Conservation (phyloP, 2,888 invertebrate species). For the Cybosia mesomella region DNA sequence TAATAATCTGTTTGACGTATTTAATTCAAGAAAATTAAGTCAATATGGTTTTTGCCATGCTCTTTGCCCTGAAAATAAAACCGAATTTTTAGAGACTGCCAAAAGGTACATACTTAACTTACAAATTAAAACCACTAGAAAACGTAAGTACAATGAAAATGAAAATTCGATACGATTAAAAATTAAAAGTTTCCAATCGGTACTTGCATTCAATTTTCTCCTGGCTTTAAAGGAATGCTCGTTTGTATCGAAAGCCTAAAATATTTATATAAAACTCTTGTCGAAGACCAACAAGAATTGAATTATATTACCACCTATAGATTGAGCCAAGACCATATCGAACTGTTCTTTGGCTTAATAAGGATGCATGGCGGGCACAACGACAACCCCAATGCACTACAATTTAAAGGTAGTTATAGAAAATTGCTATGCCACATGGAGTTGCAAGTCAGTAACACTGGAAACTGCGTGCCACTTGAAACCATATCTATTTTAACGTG, state of each 20-base stretch:
- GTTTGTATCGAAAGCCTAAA: not conserved
- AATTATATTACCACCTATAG: not conserved
- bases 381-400: too few species aligned
- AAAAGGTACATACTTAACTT: not conserved
- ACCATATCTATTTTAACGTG: too few species aligned
- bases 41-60: not conserved
- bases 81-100: not conserved
- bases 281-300: not conserved
- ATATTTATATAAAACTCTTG: not conserved
- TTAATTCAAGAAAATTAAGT: not conserved
- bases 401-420: too few species aligned
- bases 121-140: not conserved
- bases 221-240: not conserved
- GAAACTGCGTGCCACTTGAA: too few species aligned
- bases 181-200: not conserved
- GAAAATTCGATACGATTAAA: not conserved
- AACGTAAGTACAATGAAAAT: not conserved
- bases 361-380: too few species aligned
- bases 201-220: not conserved
- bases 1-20: not conserved
- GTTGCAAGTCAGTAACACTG: too few species aligned
- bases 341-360: too few species aligned
- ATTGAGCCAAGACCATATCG: too few species aligned
- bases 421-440: too few species aligned
- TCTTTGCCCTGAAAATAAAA: not conserved